Evolutionary conservation across 2,888 invertebrate species (phyloP).

Genomic region (Tillus elongatus): DNA sequence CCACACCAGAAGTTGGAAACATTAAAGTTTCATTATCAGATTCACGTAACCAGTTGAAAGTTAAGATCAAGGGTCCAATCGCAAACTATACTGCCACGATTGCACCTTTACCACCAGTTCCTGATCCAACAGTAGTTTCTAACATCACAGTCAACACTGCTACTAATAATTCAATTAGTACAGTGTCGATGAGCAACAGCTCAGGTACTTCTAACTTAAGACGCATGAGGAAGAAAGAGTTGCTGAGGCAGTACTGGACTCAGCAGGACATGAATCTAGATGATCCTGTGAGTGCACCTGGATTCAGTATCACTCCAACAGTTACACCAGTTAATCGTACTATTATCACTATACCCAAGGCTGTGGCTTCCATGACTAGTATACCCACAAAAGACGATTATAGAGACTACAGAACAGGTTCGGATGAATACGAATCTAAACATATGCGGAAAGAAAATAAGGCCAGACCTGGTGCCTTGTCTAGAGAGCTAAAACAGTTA

Average conservation of each 20-base stretch:
- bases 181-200: conserved; percentile 25
- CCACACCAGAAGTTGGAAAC: conserved; percentile 43
- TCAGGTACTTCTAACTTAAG: conserved; percentile 67
- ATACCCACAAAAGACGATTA: conserved; percentile 82
- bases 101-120: conserved; percentile 50
- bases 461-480: conserved; percentile 44
- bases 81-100: conserved; percentile 59
- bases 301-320: conserved; percentile 50
- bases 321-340: conserved; percentile 56
- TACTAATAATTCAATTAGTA: conserved; percentile 37
- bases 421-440: conserved; percentile 52
- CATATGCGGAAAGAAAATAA: conserved; percentile 54
- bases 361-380: conserved; percentile 79
- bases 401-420: conserved; percentile 45
- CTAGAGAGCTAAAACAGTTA: conserved; percentile 55
- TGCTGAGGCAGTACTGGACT: conserved; percentile 75
- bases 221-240: conserved; percentile 83
- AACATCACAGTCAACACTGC: conserved; percentile 44
- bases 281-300: conserved; percentile 53
- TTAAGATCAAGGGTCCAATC: conserved; percentile 84
- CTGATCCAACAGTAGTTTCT: conserved; percentile 41
- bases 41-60: conserved; percentile 76
- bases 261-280: conserved; percentile 82
- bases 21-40: conserved; percentile 70
- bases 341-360: conserved; percentile 77